Evolutionary conservation across 2,888 invertebrate species (phyloP), one percentile per base, ranked within the genome.

Genomic region (Lacanobia wlatinum): DNA sequence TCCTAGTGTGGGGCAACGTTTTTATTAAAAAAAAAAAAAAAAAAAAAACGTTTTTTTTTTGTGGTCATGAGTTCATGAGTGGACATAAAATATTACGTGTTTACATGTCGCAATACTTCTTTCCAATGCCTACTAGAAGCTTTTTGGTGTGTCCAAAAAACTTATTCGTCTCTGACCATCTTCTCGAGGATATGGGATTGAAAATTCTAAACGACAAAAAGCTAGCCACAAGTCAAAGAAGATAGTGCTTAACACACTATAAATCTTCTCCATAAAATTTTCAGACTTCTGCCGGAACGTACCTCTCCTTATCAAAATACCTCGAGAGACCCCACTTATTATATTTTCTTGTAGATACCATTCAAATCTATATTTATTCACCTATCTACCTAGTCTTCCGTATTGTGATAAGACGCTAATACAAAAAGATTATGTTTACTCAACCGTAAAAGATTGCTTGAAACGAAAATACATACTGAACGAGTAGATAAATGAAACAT

Each of bases 11-110:
- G n/a, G n/a, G n/a, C n/a, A n/a, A n/a, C n/a, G n/a, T n/a, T n/a
- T n/a, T n/a, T n/a, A n/a, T n/a, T n/a, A n/a, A n/a, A n/a, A n/a
- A n/a, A n/a, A n/a, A n/a, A n/a, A n/a, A n/a, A n/a, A n/a, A n/a
- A n/a, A n/a, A n/a, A n/a, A n/a, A 46, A 34, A 38, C 28, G 28
- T 9, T 70, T 70, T 10, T 70, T 70, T 58, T 69, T 50, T 69
- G 14, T 43, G 43, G 14, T 14, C 43, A 14, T 43, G 5, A 18
- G 21, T 58, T 18, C 28, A 69, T 40, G 56, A 68, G 38, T 65
- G 18, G 23, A 23, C 23, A 67, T 43, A 52, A 43, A 48, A 60
- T 38, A 48, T 34, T 10, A 69, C 2, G 8, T 43, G 4, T 46
- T 43, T 18, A 12, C 16, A 12, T 52, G 40, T n/a, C 7, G 23